A percentile compares a stretch with the other conserved stretches of the same genome.
Conservation (phyloP, 2,888 invertebrate genomes). For the Phrixothrix hirtus region DNA sequence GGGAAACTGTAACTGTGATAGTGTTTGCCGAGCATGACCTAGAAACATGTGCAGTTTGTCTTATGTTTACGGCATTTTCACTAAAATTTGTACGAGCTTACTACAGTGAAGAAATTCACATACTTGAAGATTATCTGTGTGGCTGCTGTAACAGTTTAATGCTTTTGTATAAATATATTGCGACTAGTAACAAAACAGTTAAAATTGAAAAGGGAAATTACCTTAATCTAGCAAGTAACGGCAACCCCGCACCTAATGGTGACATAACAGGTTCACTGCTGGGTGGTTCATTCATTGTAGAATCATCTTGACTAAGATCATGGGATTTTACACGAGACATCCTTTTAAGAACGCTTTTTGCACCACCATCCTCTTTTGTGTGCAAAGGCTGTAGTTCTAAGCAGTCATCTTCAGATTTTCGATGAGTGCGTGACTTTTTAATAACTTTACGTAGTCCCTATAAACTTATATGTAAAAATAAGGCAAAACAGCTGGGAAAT, state of each 20-base stretch:
- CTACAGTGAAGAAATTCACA: no score
- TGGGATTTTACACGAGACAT: constrained; percentile 78
- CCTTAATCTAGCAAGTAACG: constrained; percentile 73
- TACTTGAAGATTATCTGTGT: no score
- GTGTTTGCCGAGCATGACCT: no score
- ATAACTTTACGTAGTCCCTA: constrained; percentile 65
- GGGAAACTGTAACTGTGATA: no score
- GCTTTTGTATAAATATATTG: no score
- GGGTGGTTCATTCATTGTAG: constrained; percentile 50
- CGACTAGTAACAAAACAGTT: no score
- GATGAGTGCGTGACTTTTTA: constrained; percentile 61
- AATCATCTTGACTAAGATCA: constrained; percentile 62
- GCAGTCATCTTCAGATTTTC: constrained; percentile 57
- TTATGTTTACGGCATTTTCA: no score
- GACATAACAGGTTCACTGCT: constrained; percentile 65
- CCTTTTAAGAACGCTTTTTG: constrained; percentile 67
- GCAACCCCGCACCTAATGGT: constrained; percentile 83
- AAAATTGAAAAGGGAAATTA: constrained; percentile 23
- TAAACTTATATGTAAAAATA: constrained; percentile 31
- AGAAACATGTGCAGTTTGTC: no score
- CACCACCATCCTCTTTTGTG: constrained; percentile 46
- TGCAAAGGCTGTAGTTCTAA: constrained; percentile 70
- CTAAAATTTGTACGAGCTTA: no score
- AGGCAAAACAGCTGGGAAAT: neutral
- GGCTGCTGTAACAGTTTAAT: no score